phyloP scores from a whole-genome alignment of 2,113 vertebrate species.

The Nothobranchius kuhntae region DNA sequence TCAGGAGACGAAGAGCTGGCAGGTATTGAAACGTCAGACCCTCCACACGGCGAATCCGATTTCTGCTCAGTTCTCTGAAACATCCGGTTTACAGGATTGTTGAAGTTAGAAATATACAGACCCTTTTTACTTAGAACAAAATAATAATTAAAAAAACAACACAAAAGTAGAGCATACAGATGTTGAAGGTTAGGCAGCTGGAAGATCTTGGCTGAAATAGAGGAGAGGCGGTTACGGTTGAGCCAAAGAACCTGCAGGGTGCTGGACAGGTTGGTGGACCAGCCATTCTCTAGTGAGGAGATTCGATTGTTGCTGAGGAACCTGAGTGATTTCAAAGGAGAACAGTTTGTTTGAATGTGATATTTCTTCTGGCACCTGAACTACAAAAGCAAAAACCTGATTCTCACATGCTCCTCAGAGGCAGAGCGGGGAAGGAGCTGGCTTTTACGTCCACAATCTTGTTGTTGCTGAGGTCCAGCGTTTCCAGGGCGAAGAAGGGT shows the following conservation, averaged over 20 bases:
- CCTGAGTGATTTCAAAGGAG: conserved; percentile 66
- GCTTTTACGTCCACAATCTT: conserved; percentile 85
- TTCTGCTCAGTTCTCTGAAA: conserved; percentile 90
- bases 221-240: conserved; percentile 89
- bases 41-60: conserved; percentile 89
- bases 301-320: conserved; percentile 92
- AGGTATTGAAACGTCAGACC: conserved; percentile 94
- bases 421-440: conserved; percentile 84
- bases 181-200: conserved; percentile 91
- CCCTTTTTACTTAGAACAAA: no score
- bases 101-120: not conserved
- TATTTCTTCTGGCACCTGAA: rapidly evolving
- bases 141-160: no score
- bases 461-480: conserved; percentile 93
- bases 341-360: not conserved
- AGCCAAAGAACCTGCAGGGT: conserved; percentile 89
- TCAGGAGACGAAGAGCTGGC: conserved; percentile 87
- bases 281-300: conserved; percentile 86
- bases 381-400: not conserved
- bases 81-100: not conserved
- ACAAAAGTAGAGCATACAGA: conserved; percentile 81
- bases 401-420: conserved; percentile 90
- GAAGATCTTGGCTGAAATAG: conserved; percentile 92
- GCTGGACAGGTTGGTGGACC: conserved; percentile 88
- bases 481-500: conserved; percentile 85